Conservation (phyloP, 2,797 vertebrate genomes). For the Pantherophis vulpinus region DNA sequence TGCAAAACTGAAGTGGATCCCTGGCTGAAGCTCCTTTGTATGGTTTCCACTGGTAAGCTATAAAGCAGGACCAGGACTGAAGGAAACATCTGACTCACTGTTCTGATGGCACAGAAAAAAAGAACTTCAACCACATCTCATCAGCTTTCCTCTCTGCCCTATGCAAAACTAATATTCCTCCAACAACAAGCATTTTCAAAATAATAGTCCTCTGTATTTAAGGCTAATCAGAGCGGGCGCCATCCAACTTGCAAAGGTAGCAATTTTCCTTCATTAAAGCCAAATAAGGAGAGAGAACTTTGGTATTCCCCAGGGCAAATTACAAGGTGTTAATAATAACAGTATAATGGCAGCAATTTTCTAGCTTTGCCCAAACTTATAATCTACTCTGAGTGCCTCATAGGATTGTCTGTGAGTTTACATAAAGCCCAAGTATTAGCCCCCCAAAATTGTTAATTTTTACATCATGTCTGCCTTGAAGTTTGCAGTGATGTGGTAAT, state of each 20-base stretch:
- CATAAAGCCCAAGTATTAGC: constrained; percentile 77
- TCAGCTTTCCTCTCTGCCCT: constrained; percentile 36
- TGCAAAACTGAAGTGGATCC: constrained; percentile 55
- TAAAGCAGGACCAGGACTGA: constrained; percentile 42
- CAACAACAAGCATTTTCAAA: constrained; percentile 82
- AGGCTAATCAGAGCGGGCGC: constrained; percentile 93
- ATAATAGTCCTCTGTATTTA: constrained; percentile 85
- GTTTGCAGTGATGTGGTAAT: constrained; percentile 73
- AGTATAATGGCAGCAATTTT: constrained; percentile 98
- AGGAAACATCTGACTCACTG: constrained; percentile 51
- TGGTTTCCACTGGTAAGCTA: constrained; percentile 53
- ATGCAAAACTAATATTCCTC: constrained; percentile 76
- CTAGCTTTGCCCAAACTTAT: constrained; percentile 88
- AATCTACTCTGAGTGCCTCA: constrained; percentile 84
- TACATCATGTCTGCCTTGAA: constrained; percentile 77
- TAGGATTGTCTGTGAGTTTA: constrained; percentile 84
- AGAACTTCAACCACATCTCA: background rate
- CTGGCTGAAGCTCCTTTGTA: constrained; percentile 24
- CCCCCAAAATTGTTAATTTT: constrained; percentile 76
- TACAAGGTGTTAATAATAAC: constrained; percentile 99
- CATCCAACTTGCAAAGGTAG: constrained; percentile 95
- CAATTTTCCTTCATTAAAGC: constrained; percentile 97
- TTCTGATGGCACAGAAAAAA: constrained; percentile 11
- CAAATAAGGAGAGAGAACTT: constrained; percentile 96
- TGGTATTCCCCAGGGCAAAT: constrained; percentile 95